Base-by-base conservation (phyloP, 2,888 invertebrate genomes). In the Ornithoptera alexandrae region DNA sequence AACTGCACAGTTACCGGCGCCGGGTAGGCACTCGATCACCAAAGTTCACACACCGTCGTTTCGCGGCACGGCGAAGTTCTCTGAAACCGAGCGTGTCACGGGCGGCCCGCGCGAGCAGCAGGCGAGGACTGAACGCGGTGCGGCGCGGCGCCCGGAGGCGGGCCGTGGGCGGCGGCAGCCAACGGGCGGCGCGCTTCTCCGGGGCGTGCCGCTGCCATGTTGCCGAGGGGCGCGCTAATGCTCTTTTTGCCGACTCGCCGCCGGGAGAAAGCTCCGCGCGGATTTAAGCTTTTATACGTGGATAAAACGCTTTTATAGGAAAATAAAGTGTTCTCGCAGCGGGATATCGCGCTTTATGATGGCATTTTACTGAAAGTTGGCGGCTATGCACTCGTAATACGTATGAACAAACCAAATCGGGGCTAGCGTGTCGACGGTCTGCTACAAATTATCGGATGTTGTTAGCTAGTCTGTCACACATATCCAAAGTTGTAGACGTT, bases 281-380 rank as follows among this genome's bases (percentile, higher is more conserved):
- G 92, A 92, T 92, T 91, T 91, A 89, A 92, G 92, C 91, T 92
- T 92, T 92, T 92, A 91, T 90, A 89, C 89, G 90, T 90, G 90
- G 89, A 91, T 92, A 90, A 92, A 92, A 90, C 90, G 92, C 90
- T 91, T 91, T 92, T 90, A 92, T 90, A 85, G 89, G 86, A 90
- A 90, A 88, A 92, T 92, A 91, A 92, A 92, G 88, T 87, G 89
- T 90, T 90, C 89, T 86, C 89, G 86, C 90, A 82, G 90, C 88
- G 90, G 90, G 87, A 88, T 90, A 87, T 91, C 87, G 83, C 88
- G 87, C 87, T 90, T 92, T 90, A 91, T 88, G 88, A 86, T 84
- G 82, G 83, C 87, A 85, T 87, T 91, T 89, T 85, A 88, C 90
- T 90, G 88, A 88, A 90, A 90, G 83, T 91, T 89, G 88, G 88